Conservation (phyloP, 2,888 invertebrate genomes). For the Drosophila nr. perissopoda region DNA sequence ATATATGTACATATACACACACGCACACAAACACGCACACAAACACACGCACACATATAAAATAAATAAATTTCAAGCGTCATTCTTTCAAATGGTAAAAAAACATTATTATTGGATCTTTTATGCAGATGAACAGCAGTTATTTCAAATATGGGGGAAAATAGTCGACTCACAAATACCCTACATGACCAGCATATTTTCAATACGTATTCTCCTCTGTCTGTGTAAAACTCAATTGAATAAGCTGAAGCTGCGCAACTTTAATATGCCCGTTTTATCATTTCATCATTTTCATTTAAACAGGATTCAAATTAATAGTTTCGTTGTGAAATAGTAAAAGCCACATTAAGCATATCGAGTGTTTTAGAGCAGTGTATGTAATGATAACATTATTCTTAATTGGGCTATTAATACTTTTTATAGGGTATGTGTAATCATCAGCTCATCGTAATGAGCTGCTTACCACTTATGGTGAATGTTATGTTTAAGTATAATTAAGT, state of each 20-base stretch:
- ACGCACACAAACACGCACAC: slow-evolving; percentile 5
- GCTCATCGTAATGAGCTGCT: slow-evolving; percentile 18
- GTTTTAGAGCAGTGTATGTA: not conserved
- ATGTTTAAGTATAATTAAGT: slow-evolving; percentile 26
- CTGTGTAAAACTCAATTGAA: not conserved
- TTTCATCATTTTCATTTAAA: not conserved
- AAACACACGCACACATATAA: slow-evolving; percentile 4
- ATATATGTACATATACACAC: not conserved
- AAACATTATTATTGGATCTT: slow-evolving; percentile 31
- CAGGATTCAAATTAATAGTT: not conserved
- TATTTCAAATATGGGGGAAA: not conserved
- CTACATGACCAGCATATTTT: not conserved
- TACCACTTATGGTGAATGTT: slow-evolving; percentile 34
- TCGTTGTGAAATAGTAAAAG: not conserved
- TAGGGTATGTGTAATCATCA: slow-evolving; percentile 27
- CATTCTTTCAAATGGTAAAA: slow-evolving; percentile 43
- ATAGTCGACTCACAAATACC: not conserved
- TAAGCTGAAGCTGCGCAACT: not conserved
- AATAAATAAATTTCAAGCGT: slow-evolving; percentile 48
- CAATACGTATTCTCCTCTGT: not conserved
- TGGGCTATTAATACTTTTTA: not conserved
- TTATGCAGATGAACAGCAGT: slow-evolving; percentile 11
- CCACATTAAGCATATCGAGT: not conserved
- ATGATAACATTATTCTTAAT: not conserved
- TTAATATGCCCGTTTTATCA: not conserved